Percentiles rank a stretch among this genome's conserved stretches.
These are phyloP conservation scores for Littorina saxatilis DNA, from an alignment of 1,140 invertebrate genomes.

Conservation along the genomic window DNA sequence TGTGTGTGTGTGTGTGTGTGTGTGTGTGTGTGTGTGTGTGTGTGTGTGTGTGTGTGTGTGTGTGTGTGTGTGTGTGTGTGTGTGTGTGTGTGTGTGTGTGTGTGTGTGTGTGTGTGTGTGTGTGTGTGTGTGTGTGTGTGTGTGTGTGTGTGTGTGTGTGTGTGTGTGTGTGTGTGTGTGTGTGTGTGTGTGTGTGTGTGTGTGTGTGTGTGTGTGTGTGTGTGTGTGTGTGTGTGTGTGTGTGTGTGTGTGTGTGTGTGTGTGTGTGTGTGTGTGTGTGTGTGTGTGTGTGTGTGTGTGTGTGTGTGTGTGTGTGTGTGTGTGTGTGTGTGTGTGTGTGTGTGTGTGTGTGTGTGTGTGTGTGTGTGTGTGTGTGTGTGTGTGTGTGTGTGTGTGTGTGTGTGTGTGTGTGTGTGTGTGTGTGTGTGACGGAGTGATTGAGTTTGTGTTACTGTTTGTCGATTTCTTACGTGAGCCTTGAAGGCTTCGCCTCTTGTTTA, in stretches of 20 bases:
- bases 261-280: slow-evolving; percentile 45
- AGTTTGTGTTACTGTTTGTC: too few relatives aligned
- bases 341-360: slow-evolving; percentile 38
- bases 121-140: too few relatives aligned
- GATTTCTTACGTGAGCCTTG: too few relatives aligned
- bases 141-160: too few relatives aligned
- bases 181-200: not conserved
- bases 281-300: slow-evolving; percentile 38
- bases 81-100: too few relatives aligned
- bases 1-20: too few relatives aligned
- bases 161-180: slow-evolving; percentile 25
- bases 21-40: too few relatives aligned
- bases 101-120: too few relatives aligned
- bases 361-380: slow-evolving; percentile 44
- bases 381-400: slow-evolving; percentile 49
- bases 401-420: slow-evolving; percentile 47
- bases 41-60: too few relatives aligned
- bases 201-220: slow-evolving; percentile 40
- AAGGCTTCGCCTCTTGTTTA: too few relatives aligned
- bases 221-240: slow-evolving; percentile 18
- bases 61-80: too few relatives aligned
- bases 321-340: slow-evolving; percentile 40
- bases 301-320: slow-evolving; percentile 39
- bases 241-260: slow-evolving; percentile 42
- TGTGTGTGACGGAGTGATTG: too few relatives aligned